Evolutionary conservation across 2,113 vertebrate genomes (phyloP).

Genomic region (Chaetops frenatus): DNA sequence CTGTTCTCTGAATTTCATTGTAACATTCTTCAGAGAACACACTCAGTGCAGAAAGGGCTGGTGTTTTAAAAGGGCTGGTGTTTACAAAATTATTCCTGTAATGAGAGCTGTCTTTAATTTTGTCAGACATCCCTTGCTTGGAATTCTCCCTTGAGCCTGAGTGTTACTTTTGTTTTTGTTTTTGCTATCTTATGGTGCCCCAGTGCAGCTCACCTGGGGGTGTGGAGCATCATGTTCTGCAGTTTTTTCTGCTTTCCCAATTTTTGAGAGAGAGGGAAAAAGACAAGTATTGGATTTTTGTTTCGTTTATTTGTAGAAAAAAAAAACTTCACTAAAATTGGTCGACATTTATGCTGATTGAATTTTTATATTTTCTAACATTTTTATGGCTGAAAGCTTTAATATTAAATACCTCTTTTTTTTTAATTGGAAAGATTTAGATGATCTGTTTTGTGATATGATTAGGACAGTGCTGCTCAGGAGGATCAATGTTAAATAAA

Average conservation of each 20-base stretch:
- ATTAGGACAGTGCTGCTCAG: not conserved
- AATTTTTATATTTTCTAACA: not conserved
- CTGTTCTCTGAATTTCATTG: not conserved
- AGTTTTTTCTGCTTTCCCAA: not conserved
- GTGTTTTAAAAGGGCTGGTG: not conserved
- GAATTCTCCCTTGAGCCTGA: not conserved
- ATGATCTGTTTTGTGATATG: not conserved
- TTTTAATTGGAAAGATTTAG: fast-evolving
- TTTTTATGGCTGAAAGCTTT: not conserved
- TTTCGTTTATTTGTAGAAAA: not conserved
- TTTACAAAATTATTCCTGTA: not conserved
- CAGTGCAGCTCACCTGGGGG: not conserved
- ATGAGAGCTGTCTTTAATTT: not conserved
- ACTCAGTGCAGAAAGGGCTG: not conserved
- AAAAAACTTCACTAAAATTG: not conserved
- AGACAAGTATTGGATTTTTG: not conserved
- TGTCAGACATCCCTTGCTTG: not conserved
- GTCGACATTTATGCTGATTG: not conserved
- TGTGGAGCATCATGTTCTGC: not conserved
- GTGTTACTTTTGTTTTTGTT: not conserved
- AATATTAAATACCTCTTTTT: not conserved
- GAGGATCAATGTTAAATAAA: not conserved
- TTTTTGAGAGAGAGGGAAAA: not conserved
- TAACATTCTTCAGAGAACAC: not conserved
- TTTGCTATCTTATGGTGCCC: not conserved